Percentiles rank a stretch among this genome's conserved stretches.
These are phyloP conservation scores for Hystrix brachyura DNA, from an alignment of 2,113 vertebrate genomes.

Conservation along the genomic window DNA sequence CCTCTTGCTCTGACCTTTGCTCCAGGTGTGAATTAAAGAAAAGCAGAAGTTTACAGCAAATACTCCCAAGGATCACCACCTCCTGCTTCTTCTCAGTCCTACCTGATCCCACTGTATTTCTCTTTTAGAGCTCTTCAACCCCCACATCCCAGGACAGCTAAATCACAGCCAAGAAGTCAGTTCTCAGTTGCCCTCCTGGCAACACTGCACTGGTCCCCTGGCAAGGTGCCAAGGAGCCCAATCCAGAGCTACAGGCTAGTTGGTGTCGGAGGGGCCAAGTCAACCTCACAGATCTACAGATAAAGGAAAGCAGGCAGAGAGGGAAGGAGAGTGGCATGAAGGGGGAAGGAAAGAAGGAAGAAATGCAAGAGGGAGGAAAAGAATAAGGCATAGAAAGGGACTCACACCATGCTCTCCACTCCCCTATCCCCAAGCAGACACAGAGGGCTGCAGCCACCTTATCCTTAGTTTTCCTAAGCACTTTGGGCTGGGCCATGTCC, in stretches of 20 bases:
- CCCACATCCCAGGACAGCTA: neutral
- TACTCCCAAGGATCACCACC: neutral
- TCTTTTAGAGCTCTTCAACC: neutral
- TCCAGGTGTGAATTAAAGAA: neutral
- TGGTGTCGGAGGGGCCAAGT: neutral
- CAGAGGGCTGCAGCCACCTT: neutral
- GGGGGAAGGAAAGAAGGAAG: too few species aligned
- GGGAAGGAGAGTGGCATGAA: neutral
- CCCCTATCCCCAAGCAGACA: neutral
- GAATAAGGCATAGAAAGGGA: neutral
- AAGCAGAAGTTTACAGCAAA: constrained; percentile 18
- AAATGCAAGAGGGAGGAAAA: too few species aligned
- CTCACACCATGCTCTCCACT: neutral
- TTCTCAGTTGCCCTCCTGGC: neutral
- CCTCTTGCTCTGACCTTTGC: neutral
- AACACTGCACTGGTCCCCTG: neutral
- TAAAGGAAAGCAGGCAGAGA: neutral
- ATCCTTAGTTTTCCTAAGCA: neutral
- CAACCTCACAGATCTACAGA: neutral
- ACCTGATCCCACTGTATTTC: neutral
- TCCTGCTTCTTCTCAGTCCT: neutral
- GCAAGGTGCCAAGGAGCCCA: neutral
- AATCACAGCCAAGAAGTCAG: neutral
- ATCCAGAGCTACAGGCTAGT: neutral
- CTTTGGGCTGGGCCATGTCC: neutral